Conservation (phyloP, 2,113 vertebrate genomes). For the Psittacula cyanocephala region DNA sequence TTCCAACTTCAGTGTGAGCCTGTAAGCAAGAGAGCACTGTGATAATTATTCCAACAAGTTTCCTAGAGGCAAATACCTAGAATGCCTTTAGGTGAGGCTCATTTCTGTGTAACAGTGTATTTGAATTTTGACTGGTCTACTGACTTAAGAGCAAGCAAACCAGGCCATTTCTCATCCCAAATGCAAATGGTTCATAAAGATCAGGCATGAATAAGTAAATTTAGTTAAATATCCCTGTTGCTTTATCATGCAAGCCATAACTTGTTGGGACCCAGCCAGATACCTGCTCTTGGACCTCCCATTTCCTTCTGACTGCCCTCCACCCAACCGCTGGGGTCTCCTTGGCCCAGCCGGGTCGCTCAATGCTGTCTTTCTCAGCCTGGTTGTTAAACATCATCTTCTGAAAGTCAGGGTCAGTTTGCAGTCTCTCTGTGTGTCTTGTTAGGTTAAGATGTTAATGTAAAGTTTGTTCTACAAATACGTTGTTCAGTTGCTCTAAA, state of each 20-base stretch:
- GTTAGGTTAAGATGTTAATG: background rate
- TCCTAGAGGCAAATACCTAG: background rate
- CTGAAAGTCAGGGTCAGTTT: background rate
- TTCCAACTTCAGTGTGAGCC: background rate
- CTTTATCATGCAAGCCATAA: background rate
- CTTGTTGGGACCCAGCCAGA: background rate
- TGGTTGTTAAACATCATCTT: background rate
- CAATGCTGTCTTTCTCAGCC: background rate
- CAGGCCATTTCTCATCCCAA: background rate
- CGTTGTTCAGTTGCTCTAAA: background rate
- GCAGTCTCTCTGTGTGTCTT: rapidly evolving
- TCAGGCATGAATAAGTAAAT: background rate
- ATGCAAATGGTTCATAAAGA: background rate
- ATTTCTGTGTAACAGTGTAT: rapidly evolving
- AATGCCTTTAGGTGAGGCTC: background rate
- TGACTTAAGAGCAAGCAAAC: background rate
- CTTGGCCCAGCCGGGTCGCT: background rate
- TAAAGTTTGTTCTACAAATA: background rate
- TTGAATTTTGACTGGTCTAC: background rate
- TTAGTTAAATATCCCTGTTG: background rate
- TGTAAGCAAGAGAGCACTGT: background rate
- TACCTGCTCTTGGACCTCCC: background rate
- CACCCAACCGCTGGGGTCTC: background rate
- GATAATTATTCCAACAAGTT: background rate
- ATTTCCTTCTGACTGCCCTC: background rate